Evolutionary conservation across 1,140 invertebrate genomes (phyloP).

Genomic region (Campoletis sonorensis): DNA sequence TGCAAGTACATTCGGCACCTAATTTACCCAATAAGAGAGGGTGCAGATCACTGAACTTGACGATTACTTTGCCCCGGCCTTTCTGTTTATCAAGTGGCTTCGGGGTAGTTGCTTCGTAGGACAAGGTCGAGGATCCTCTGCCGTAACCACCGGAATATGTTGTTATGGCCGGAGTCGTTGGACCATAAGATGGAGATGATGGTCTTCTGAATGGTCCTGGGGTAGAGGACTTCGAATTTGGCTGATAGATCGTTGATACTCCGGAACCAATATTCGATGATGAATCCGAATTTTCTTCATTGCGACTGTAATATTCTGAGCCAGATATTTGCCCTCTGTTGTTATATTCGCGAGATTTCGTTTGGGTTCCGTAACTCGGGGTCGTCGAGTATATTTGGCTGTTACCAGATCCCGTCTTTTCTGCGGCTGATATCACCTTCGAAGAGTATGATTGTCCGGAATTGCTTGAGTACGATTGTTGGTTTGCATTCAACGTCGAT

Average conservation of each 20-base stretch:
- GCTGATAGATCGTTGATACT: not conserved
- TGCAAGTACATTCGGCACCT: constrained; percentile 85
- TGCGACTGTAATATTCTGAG: not conserved
- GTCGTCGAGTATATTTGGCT: constrained; percentile 52
- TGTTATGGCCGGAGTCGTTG: constrained; percentile 53
- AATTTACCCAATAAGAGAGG: constrained; percentile 83
- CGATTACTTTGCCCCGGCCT: constrained; percentile 79
- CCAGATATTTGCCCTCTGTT: not conserved
- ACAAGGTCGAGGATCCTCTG: constrained; percentile 45
- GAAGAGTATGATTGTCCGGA: constrained; percentile 9
- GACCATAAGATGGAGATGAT: constrained; percentile 6
- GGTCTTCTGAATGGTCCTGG: not conserved
- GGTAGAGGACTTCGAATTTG: constrained; percentile 22
- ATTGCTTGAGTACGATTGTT: constrained; percentile 39
- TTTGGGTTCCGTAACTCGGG: constrained; percentile 44
- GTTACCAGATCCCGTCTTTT: constrained; percentile 47
- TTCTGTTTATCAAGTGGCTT: constrained; percentile 65
- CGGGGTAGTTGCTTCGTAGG: constrained; percentile 55
- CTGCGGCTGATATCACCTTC: constrained; percentile 17
- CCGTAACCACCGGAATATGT: constrained; percentile 60
- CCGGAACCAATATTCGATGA: constrained; percentile 6
- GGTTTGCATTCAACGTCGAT: not conserved
- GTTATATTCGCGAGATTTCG: not conserved
- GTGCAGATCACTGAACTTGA: constrained; percentile 82
- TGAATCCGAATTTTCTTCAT: constrained; percentile 8